These are phyloP conservation scores for Cremastinae sp. DNA, from an alignment of 2,888 invertebrate species.

Conservation along the genomic window DNA sequence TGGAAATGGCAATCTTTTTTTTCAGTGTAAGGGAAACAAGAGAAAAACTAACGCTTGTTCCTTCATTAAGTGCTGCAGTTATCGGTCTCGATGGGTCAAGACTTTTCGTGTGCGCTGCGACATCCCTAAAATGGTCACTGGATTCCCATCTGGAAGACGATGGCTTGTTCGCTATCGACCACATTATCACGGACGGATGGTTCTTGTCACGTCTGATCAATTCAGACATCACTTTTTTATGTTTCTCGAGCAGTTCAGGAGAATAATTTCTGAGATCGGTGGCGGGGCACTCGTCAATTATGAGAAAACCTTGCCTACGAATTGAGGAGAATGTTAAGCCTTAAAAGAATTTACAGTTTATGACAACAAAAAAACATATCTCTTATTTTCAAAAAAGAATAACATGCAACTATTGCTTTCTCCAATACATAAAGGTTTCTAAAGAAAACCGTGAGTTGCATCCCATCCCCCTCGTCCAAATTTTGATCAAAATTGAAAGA, in stretches of 20 bases:
- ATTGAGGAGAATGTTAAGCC: neutral
- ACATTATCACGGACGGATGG: conserved; percentile 96
- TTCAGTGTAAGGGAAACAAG: neutral
- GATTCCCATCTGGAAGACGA: conserved; percentile 86
- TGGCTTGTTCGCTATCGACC: conserved; percentile 98
- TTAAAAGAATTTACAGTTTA: too few relatives aligned
- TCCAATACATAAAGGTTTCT: too few relatives aligned
- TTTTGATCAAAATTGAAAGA: too few relatives aligned
- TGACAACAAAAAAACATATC: too few relatives aligned
- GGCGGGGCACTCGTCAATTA: conserved; percentile 97
- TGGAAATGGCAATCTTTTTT: conserved; percentile 80
- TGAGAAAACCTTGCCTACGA: conserved; percentile 91
- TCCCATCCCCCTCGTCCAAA: too few relatives aligned
- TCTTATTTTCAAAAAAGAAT: too few relatives aligned
- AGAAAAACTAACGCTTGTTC: conserved; percentile 82
- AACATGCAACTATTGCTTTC: too few relatives aligned
- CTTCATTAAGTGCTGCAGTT: conserved; percentile 89
- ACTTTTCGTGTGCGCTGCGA: conserved; percentile 88
- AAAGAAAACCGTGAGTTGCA: too few relatives aligned
- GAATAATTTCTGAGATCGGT: conserved; percentile 93
- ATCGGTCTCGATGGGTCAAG: conserved; percentile 92
- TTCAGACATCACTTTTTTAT: conserved; percentile 92
- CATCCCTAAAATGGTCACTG: conserved; percentile 89
- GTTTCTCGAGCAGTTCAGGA: conserved; percentile 86
- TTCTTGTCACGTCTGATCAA: conserved; percentile 95